Base-by-base conservation (phyloP, 2,113 vertebrate genomes). In the Xenopus borealis region DNA sequence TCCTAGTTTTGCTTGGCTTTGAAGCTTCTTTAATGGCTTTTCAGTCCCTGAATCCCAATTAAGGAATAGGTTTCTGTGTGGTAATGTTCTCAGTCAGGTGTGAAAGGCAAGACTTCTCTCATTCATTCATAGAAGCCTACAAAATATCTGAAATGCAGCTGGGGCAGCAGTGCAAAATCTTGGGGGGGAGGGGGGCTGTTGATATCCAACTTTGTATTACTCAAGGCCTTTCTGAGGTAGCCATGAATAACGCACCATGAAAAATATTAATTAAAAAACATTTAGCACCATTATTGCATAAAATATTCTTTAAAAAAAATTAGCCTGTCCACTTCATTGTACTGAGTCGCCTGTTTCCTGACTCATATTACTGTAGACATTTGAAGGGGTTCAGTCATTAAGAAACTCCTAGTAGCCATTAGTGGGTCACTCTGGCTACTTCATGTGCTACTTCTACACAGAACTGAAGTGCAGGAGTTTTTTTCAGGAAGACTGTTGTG, bases 161-260 rank as follows among this genome's bases (percentile, higher is more conserved):
- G 10, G 58, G 19, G 10, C 19, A 14, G 18, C 19, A 66, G 30
- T 66, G 63, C 33, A 45, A 40, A 46, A 16, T 46, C 33, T 20
- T 47, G 44, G 45, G 18, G 6, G 23, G 23, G 23, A 27, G 23
- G 23, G 23, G n/a, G 10, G 2, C 12, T 12, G 58, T 45, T 16
- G 14, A 17, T 66, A 66, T 47, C 12, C 44, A 52, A 40, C n/a
- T 50, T 9, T 20, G 18, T n/a, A 14, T 78, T 69, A 70, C 27
- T 10, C 57, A 47, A 83, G 80, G 80, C 83, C 79, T 80, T 82
- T 80, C 89, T 84, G 93, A 95, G 91, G 93, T 94, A 94, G 89
- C 93, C 88, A 62, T 74, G 86, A 91, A 84, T 61, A 84, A 82
- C 74, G 19, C 69, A 82, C 14, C 12, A 52, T 47, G 23, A 27